Conservation (phyloP, 2,113 vertebrate species). For the Naja naja region DNA sequence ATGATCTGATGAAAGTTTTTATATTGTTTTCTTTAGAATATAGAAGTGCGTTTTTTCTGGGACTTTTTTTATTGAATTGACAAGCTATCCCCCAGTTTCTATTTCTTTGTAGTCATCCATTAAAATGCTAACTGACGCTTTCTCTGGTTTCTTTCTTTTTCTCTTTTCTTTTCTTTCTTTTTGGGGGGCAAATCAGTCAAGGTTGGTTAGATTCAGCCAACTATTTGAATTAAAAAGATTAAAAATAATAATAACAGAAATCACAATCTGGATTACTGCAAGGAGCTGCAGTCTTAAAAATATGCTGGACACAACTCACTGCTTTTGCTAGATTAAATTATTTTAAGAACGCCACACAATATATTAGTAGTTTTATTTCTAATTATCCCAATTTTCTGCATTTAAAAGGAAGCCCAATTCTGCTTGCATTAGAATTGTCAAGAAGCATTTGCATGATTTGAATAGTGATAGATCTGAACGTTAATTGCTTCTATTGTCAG, state of each 20-base stretch:
- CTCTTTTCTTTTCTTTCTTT: too few species aligned
- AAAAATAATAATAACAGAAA: neutral
- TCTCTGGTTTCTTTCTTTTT: neutral
- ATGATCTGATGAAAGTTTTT: neutral
- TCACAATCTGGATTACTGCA: neutral
- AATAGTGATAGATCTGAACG: neutral
- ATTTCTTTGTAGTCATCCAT: neutral
- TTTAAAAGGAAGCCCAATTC: neutral
- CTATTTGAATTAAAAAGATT: neutral
- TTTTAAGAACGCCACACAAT: neutral
- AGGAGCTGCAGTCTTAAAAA: neutral
- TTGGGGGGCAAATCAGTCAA: neutral
- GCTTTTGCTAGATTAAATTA: neutral
- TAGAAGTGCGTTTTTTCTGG: neutral
- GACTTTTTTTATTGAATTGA: neutral
- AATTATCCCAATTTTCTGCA: neutral
- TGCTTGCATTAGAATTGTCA: neutral
- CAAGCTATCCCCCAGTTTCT: neutral
- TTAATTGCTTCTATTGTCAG: slow-evolving; percentile 6
- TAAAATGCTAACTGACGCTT: neutral
- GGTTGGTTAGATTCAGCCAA: neutral
- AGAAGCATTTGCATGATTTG: slow-evolving; percentile 5
- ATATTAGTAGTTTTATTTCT: neutral
- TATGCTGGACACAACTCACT: neutral
- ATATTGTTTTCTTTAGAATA: neutral